These are phyloP conservation scores for Aphaenogaster floridana DNA, from an alignment of 1,140 invertebrate species.

Conservation along the genomic window DNA sequence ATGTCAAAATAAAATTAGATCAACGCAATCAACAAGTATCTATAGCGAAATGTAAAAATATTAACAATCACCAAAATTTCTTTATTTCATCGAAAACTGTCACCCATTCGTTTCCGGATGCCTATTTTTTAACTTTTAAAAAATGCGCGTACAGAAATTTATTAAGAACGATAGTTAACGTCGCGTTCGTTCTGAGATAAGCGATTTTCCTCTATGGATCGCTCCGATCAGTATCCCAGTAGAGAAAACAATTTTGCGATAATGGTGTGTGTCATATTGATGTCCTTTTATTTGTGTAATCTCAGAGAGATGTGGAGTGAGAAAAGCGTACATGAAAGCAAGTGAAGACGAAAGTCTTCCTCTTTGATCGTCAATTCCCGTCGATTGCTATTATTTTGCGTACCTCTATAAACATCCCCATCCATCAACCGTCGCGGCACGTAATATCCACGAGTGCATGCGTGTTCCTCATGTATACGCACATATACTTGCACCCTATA, in stretches of 20 bases:
- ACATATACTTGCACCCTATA: neutral
- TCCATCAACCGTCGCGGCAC: slow-evolving; percentile 61
- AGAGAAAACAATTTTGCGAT: slow-evolving; percentile 44
- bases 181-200: slow-evolving; percentile 22
- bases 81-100: neutral
- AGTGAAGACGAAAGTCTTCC: neutral
- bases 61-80: neutral
- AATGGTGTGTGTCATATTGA: slow-evolving; percentile 45
- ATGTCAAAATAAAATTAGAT: neutral
- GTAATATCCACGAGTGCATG: slow-evolving; percentile 41
- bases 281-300: slow-evolving; percentile 59
- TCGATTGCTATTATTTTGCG: slow-evolving; percentile 69
- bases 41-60: neutral
- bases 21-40: neutral
- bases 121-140: neutral
- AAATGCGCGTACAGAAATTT: slow-evolving; percentile 21
- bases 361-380: slow-evolving; percentile 56
- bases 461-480: neutral
- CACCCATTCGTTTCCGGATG: neutral
- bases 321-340: neutral
- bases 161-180: slow-evolving; percentile 50
- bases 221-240: neutral
- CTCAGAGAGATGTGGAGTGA: slow-evolving; percentile 1
- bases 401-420: slow-evolving; percentile 55
- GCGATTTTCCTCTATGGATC: neutral